Conservation (phyloP, 2,113 vertebrate genomes). For the Dendrocopos noguchii region DNA sequence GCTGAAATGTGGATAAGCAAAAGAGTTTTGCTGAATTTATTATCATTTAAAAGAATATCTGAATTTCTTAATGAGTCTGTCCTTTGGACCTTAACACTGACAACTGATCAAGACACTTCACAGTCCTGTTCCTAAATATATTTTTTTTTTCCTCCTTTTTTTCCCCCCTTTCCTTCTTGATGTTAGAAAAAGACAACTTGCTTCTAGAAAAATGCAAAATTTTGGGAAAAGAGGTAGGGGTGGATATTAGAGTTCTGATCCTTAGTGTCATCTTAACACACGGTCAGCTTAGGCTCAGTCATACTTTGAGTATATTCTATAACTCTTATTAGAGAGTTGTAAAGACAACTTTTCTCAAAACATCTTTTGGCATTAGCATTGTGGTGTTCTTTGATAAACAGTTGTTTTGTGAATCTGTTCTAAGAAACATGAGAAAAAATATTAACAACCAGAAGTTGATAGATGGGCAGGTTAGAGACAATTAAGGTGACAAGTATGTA, state of each 20-base stretch:
- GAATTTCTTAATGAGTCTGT: background rate
- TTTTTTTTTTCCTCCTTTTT: no score
- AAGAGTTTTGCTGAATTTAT: background rate
- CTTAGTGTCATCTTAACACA: background rate
- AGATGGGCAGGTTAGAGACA: background rate
- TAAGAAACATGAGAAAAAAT: background rate
- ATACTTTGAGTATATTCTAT: background rate
- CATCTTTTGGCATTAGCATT: background rate
- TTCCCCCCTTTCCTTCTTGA: background rate
- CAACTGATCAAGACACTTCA: background rate
- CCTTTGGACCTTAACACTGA: background rate
- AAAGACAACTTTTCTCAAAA: background rate
- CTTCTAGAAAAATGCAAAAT: background rate
- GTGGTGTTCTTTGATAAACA: background rate
- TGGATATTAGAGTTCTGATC: background rate
- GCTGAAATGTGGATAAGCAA: background rate
- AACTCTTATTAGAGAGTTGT: background rate
- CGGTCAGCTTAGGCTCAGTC: background rate
- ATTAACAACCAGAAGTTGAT: background rate
- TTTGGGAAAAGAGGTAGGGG: fast-evolving
- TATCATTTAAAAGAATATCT: background rate
- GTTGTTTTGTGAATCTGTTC: background rate
- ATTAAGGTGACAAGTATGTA: background rate
- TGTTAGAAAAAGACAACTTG: background rate
- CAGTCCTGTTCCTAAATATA: background rate